Evolutionary conservation across 2,888 invertebrate species (phyloP).

Genomic region (Sarcophaga subvicina): DNA sequence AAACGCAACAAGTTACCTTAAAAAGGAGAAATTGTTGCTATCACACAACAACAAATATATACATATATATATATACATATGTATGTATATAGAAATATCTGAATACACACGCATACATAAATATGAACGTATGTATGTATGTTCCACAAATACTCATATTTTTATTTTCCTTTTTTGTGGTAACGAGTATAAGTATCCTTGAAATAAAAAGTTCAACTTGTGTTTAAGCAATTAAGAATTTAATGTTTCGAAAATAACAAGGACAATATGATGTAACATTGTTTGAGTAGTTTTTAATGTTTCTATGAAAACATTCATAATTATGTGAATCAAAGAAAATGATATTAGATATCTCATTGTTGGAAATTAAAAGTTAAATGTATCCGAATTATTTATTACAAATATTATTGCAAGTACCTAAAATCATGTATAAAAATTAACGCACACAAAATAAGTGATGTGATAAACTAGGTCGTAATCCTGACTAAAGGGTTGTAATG

Average conservation of each 20-base stretch:
- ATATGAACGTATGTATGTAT: background rate
- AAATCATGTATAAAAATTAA: too few species aligned
- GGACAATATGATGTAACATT: constrained; percentile 45
- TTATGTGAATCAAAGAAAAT: too few species aligned
- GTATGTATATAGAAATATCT: too few species aligned
- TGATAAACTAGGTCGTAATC: too few species aligned
- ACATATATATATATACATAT: too few species aligned
- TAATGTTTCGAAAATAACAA: constrained; percentile 61
- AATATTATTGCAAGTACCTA: too few species aligned
- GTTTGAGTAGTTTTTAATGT: constrained; percentile 24
- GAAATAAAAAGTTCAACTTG: constrained; percentile 47
- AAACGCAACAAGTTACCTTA: background rate
- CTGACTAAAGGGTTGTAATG: too few species aligned
- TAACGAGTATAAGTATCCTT: constrained; percentile 51
- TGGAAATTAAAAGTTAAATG: too few species aligned
- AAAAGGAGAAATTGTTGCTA: background rate
- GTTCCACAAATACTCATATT: background rate
- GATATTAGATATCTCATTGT: too few species aligned
- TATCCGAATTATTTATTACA: too few species aligned
- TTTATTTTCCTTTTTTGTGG: constrained; percentile 17
- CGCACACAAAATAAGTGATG: too few species aligned
- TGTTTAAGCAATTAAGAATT: constrained; percentile 56
- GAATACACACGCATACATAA: background rate
- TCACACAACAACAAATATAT: background rate
- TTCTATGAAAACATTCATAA: constrained; percentile 3